Evolutionary conservation across 2,888 invertebrate genomes (phyloP).

Genomic region (Encarsia formosa): DNA sequence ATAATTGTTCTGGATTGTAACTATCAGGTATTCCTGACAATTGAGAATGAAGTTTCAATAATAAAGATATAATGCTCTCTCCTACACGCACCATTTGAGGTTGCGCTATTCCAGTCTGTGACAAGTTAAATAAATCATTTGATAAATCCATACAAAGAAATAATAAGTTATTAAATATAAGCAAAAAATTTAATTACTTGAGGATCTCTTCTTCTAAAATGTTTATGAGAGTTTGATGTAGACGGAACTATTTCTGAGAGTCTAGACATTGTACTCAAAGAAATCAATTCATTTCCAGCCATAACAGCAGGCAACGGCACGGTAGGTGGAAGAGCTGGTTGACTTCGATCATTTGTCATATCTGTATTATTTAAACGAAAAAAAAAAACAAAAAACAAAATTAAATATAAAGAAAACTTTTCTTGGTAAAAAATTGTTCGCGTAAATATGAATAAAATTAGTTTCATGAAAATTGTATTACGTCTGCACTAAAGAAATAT

Average conservation of each 20-base stretch:
- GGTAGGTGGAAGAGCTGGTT: conserved; percentile 45
- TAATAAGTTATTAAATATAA: no score
- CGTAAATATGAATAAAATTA: no score
- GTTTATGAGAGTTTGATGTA: conserved; percentile 43
- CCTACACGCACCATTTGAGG: conserved; percentile 61
- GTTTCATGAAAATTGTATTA: no score
- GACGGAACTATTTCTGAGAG: conserved; percentile 46
- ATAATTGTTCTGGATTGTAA: conserved; percentile 55
- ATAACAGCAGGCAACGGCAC: conserved; percentile 47
- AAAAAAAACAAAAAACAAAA: no score
- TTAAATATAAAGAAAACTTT: no score
- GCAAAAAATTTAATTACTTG: conserved; percentile 38
- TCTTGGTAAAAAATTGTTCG: no score
- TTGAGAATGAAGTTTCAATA: conserved; percentile 87
- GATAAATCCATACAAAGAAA: no score
- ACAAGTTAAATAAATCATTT: conserved; percentile 1
- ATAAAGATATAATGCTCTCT: conserved; percentile 84
- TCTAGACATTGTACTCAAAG: conserved; percentile 32
- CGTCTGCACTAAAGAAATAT: no score
- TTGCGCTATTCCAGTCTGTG: conserved; percentile 37
- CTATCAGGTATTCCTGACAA: conserved; percentile 80
- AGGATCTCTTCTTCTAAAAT: conserved; percentile 40
- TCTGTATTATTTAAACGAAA: no score
- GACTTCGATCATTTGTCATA: no score
- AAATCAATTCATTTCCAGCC: conserved; percentile 51